A percentile compares a stretch with the other conserved stretches of the same genome.
Evolutionary conservation across 2,888 invertebrate species (phyloP).

Genomic region (Mythimna pallens): DNA sequence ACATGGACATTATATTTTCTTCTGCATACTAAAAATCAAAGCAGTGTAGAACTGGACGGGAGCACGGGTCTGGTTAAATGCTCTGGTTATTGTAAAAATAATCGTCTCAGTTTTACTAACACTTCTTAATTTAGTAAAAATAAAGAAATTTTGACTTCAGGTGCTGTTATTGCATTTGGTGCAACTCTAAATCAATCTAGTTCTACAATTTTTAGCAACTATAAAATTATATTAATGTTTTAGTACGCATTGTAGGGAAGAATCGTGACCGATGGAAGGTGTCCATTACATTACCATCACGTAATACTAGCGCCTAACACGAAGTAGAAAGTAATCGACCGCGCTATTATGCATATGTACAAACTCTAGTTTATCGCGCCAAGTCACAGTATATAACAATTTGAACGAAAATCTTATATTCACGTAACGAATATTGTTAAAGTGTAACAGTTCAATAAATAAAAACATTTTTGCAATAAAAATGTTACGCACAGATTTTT

Average conservation of each 20-base stretch:
- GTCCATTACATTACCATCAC: constrained; percentile 19
- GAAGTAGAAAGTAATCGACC: constrained; percentile 37
- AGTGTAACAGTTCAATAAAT: constrained; percentile 22
- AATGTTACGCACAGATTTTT: constrained; percentile 13
- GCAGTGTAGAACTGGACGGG: too few species aligned
- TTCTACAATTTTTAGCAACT: too few species aligned
- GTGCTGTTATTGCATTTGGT: too few species aligned
- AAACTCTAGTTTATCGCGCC: constrained; percentile 36
- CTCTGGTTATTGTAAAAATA: too few species aligned
- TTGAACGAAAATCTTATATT: background rate
- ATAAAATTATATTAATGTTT: too few species aligned
- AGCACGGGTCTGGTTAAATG: too few species aligned
- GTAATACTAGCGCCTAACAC: constrained; percentile 21
- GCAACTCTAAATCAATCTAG: too few species aligned
- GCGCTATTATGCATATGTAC: constrained; percentile 12
- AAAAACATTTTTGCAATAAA: constrained; percentile 16
- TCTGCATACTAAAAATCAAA: too few species aligned
- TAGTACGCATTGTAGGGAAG: background rate
- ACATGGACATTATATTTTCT: too few species aligned
- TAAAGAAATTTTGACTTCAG: too few species aligned
- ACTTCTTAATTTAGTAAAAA: too few species aligned
- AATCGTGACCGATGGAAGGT: background rate
- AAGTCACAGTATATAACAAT: constrained; percentile 26
- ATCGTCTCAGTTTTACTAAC: too few species aligned
- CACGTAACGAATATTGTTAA: constrained; percentile 39